Conservation (phyloP, 1,140 invertebrate species). For the Scaptomyza graminum region DNA sequence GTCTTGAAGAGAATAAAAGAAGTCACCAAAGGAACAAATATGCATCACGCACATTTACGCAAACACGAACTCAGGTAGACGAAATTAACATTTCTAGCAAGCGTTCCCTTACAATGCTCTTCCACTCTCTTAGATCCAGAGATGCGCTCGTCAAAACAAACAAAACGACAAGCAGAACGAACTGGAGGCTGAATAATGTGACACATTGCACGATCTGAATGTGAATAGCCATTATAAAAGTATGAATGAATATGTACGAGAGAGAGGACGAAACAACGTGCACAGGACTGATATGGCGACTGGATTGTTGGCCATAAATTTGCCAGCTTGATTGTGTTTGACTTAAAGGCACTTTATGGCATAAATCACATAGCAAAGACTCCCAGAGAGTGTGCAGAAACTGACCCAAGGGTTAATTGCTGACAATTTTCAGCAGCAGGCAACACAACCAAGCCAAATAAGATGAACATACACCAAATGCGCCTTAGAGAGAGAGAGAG, state of each 20-base stretch:
- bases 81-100: conserved; percentile 1
- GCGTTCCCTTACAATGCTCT: not conserved
- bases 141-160: conserved; percentile 33
- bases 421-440: conserved; percentile 67
- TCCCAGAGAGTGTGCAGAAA: conserved; percentile 18
- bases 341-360: conserved; percentile 65
- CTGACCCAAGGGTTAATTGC: conserved; percentile 77
- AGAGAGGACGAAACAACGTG: conserved; percentile 1
- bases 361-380: conserved; percentile 71
- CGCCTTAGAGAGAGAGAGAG: not conserved
- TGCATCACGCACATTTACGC: conserved; percentile 28
- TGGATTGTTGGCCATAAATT: conserved; percentile 47
- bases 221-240: conserved; percentile 35
- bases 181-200: conserved; percentile 47
- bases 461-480: no score
- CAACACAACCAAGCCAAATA: conserved; percentile 20
- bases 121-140: not conserved
- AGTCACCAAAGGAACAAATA: no score
- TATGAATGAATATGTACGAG: conserved; percentile 36
- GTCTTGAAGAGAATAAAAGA: not conserved
- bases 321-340: conserved; percentile 69
- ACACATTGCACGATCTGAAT: conserved; percentile 41
- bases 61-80: conserved; percentile 47
- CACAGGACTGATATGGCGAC: conserved; percentile 5
- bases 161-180: conserved; percentile 18